Percentiles rank a stretch among this genome's conserved stretches.
These are phyloP conservation scores for Nestor notabilis DNA, from an alignment of 2,113 vertebrate species.

Conservation along the genomic window DNA sequence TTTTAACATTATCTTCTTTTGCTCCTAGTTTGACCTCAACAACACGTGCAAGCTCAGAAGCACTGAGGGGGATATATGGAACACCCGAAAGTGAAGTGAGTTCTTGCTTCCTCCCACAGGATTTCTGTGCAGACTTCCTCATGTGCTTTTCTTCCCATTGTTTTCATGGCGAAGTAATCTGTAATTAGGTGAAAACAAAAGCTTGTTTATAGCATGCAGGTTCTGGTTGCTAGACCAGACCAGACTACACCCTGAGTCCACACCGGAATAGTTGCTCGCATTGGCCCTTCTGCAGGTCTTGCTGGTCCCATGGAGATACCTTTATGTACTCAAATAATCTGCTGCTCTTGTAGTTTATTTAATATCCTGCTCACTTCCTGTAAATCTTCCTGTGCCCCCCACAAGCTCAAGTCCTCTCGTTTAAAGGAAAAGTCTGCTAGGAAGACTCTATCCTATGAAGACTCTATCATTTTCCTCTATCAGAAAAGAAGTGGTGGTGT, in stretches of 20 bases:
- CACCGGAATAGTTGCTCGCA: background rate
- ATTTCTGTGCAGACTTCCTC: background rate
- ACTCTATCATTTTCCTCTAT: background rate
- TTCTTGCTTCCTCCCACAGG: background rate
- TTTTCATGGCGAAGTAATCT: background rate
- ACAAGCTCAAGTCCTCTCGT: background rate
- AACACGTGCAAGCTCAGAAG: constrained; percentile 91
- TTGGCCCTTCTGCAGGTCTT: background rate
- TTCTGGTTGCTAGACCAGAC: background rate
- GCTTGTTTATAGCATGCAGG: background rate
- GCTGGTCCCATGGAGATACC: background rate
- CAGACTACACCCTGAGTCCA: background rate
- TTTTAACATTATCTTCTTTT: background rate
- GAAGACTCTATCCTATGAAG: background rate
- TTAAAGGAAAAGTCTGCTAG: background rate
- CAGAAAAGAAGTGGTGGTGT: background rate
- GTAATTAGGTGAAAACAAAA: background rate
- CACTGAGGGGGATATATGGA: constrained; percentile 84
- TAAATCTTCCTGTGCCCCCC: background rate
- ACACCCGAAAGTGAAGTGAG: constrained; percentile 89
- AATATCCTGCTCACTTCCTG: background rate
- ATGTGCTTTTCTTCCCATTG: background rate
- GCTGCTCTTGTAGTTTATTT: background rate
- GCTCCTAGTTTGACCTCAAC: constrained; percentile 89
- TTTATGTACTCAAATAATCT: background rate